Evolutionary conservation across 2,113 vertebrate species (phyloP).

Genomic region (Motacilla tschutschensis): DNA sequence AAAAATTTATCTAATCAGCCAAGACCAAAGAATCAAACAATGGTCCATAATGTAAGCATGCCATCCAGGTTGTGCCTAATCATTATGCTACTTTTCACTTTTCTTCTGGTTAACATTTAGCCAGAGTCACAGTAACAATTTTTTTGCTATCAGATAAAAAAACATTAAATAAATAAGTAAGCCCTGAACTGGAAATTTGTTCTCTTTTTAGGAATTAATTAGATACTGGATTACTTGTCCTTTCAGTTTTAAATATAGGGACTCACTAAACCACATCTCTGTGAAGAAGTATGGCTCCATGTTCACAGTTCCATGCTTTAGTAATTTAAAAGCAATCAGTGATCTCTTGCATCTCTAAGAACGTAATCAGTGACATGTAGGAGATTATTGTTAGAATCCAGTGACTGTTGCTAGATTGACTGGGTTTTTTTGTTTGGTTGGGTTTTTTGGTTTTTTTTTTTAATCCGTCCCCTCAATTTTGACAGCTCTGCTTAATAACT

Average conservation of each 20-base stretch:
- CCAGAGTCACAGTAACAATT: neutral
- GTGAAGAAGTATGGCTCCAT: neutral
- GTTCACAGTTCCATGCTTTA: neutral
- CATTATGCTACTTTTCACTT: neutral
- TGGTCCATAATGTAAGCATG: neutral
- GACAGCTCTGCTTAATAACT: conserved; percentile 1
- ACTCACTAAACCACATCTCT: neutral
- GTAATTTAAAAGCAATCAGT: conserved; percentile 34
- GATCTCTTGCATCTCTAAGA: neutral
- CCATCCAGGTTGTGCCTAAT: neutral
- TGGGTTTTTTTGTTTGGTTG: neutral
- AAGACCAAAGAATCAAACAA: neutral
- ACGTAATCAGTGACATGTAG: neutral
- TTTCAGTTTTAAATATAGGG: neutral
- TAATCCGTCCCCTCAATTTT: neutral
- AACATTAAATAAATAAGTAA: conserved; percentile 27
- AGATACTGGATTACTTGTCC: neutral
- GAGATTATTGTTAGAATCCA: conserved; percentile 22
- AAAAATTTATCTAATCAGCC: neutral
- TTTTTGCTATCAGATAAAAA: neutral
- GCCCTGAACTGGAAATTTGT: neutral
- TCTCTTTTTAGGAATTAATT: conserved; percentile 11
- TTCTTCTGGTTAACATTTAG: neutral
- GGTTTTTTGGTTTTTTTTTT: neutral
- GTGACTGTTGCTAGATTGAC: neutral